Evolutionary conservation across 2,888 invertebrate species (phyloP).

Genomic region (Criorhina ranunculi): DNA sequence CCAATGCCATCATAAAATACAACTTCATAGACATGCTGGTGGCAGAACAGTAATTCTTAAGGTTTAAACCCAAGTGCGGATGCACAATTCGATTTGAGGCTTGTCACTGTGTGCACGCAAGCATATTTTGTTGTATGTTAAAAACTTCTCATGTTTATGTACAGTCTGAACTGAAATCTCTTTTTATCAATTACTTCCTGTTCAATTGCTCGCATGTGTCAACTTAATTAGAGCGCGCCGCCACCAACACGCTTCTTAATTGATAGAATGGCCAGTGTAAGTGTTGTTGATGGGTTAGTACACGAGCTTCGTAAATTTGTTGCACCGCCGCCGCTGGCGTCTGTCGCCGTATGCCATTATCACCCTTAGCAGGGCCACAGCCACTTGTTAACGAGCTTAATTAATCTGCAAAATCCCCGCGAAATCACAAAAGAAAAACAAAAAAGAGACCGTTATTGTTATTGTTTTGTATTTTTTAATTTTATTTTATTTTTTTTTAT

Average conservation of each 20-base stretch:
- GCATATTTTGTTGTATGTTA: conserved; percentile 42
- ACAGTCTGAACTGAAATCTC: conserved; percentile 55
- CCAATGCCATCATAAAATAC: background rate
- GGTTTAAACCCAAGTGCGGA: conserved; percentile 70
- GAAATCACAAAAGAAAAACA: conserved; percentile 36
- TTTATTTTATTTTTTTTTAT: conserved; percentile 61
- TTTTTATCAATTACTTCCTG: conserved; percentile 77
- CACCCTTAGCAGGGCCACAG: conserved; percentile 26
- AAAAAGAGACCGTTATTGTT: conserved; percentile 30
- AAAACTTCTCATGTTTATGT: conserved; percentile 57
- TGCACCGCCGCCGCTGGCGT: too few relatives aligned
- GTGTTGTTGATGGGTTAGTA: conserved; percentile 27
- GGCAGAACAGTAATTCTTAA: conserved; percentile 31
- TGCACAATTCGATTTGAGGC: conserved; percentile 72
- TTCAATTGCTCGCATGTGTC: conserved; percentile 77
- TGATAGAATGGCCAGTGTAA: conserved; percentile 62
- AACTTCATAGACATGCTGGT: conserved; percentile 7
- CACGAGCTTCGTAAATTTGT: conserved; percentile 28
- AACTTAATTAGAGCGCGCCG: conserved; percentile 77
- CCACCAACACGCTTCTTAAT: conserved; percentile 77
- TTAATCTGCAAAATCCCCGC: conserved; percentile 70
- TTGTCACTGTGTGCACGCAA: conserved; percentile 63
- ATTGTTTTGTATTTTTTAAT: conserved; percentile 29
- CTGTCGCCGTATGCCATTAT: conserved; percentile 17
- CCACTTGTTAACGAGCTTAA: conserved; percentile 58